phyloP scores from a whole-genome alignment of 1,140 invertebrate genomes.

The Manduca sexta region DNA sequence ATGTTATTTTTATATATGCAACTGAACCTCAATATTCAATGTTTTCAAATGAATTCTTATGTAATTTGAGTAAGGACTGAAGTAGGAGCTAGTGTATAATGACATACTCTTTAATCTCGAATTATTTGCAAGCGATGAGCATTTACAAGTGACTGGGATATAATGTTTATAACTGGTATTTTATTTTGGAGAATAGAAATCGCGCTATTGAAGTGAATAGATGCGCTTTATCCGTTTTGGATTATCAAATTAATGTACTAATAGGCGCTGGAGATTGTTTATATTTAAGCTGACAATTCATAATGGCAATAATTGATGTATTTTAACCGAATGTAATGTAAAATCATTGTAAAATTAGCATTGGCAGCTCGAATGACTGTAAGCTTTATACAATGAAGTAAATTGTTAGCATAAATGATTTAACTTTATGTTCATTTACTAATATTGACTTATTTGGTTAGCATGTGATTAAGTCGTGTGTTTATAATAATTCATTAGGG shows the following conservation, averaged over 20 bases:
- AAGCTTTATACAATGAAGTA: slow-evolving; percentile 5
- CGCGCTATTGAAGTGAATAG: slow-evolving; percentile 2
- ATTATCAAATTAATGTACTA: slow-evolving; percentile 5
- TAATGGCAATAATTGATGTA: slow-evolving; percentile 13
- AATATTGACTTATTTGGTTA: slow-evolving; percentile 16
- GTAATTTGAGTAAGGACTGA: slow-evolving; percentile 63
- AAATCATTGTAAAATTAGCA: not conserved
- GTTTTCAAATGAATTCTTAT: slow-evolving; percentile 54
- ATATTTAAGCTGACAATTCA: slow-evolving; percentile 10
- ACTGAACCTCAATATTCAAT: slow-evolving; percentile 54
- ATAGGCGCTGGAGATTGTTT: slow-evolving; percentile 10
- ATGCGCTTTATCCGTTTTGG: slow-evolving; percentile 10
- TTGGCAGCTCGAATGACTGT: slow-evolving; percentile 18
- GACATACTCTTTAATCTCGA: slow-evolving; percentile 42
- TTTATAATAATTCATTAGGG: slow-evolving; percentile 58
- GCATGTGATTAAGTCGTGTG: slow-evolving; percentile 42
- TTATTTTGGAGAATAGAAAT: slow-evolving; percentile 16
- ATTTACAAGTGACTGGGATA: slow-evolving; percentile 33
- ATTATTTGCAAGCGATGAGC: slow-evolving; percentile 45
- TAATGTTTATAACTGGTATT: slow-evolving; percentile 22
- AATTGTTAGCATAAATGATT: not conserved
- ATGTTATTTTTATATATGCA: slow-evolving; percentile 66
- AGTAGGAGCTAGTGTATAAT: slow-evolving; percentile 54
- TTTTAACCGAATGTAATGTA: not conserved
- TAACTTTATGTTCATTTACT: slow-evolving; percentile 7